These are phyloP conservation scores for Drosophila chauvacae DNA, from an alignment of 1,140 invertebrate species.

Conservation along the genomic window DNA sequence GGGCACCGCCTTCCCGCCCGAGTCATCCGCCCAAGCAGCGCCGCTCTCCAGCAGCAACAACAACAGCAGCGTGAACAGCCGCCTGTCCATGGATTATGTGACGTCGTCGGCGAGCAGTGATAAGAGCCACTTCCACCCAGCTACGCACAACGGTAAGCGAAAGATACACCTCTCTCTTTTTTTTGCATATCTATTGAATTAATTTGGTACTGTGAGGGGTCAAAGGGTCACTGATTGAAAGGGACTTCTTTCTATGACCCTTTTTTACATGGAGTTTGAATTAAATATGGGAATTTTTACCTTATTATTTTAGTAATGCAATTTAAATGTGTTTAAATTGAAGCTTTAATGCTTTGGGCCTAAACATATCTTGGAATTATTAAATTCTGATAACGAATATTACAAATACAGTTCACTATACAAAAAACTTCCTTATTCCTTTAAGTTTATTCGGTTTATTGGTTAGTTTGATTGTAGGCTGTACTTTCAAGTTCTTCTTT, in stretches of 20 bases:
- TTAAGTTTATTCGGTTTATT: neutral
- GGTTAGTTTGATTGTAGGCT: neutral
- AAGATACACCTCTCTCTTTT: slow-evolving; percentile 12
- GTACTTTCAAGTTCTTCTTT: neutral
- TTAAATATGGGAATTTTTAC: neutral
- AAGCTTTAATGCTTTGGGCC: neutral
- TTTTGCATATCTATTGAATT: slow-evolving; percentile 8
- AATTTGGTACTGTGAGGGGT: slow-evolving; percentile 1
- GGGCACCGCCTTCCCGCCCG: slow-evolving; percentile 61
- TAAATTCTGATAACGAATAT: neutral
- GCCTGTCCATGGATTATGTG: slow-evolving; percentile 71
- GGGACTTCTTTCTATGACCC: neutral
- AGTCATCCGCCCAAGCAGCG: slow-evolving; percentile 85
- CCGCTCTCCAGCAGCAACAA: slow-evolving; percentile 42
- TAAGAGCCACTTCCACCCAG: slow-evolving; percentile 71
- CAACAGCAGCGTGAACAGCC: slow-evolving; percentile 50
- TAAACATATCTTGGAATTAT: no score
- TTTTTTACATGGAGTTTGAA: neutral
- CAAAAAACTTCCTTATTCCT: neutral
- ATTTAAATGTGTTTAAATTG: neutral
- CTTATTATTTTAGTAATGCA: neutral
- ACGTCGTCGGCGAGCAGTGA: slow-evolving; percentile 63
- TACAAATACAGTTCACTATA: neutral
- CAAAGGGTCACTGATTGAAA: slow-evolving; percentile 21
- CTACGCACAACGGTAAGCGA: slow-evolving; percentile 74